Conservation (phyloP, 2,797 vertebrate genomes). For the Rhinella marina region DNA sequence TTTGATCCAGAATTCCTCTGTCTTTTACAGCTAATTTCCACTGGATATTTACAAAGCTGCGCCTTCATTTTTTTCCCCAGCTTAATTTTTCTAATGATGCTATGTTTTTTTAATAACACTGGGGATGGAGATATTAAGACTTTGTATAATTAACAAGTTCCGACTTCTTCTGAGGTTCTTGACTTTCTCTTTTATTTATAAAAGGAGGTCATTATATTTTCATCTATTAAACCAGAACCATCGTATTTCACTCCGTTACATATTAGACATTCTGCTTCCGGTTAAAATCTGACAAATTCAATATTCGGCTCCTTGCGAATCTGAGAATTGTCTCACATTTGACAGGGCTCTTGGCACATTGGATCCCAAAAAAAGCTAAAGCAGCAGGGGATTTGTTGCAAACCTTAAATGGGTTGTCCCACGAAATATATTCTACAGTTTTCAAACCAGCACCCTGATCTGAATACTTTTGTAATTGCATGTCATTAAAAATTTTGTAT, state of each 20-base stretch:
- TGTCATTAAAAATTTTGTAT: no score
- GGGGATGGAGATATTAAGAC: slow-evolving; percentile 78
- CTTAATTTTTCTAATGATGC: slow-evolving; percentile 83
- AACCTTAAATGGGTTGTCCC: no score
- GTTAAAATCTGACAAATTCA: background rate
- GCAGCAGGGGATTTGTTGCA: background rate
- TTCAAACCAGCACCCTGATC: no score
- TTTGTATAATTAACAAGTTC: slow-evolving; percentile 78
- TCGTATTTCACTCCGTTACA: background rate
- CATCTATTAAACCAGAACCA: slow-evolving; percentile 49
- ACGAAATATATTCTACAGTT: no score
- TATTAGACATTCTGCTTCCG: background rate
- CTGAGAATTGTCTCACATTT: background rate
- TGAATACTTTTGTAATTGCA: no score
- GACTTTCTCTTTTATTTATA: slow-evolving; percentile 69
- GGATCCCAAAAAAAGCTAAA: background rate
- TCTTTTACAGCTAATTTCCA: slow-evolving; percentile 82
- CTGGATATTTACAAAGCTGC: slow-evolving; percentile 81
- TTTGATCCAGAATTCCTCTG: slow-evolving; percentile 82
- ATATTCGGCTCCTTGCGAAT: background rate
- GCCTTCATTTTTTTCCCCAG: slow-evolving; percentile 73
- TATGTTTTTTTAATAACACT: slow-evolving; percentile 75
- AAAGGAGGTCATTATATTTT: slow-evolving; percentile 66
- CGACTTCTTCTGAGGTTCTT: slow-evolving; percentile 8
- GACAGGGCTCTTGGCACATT: background rate